phyloP scores from a whole-genome alignment of 2,113 vertebrate genomes.

The Eulemur macaco region DNA sequence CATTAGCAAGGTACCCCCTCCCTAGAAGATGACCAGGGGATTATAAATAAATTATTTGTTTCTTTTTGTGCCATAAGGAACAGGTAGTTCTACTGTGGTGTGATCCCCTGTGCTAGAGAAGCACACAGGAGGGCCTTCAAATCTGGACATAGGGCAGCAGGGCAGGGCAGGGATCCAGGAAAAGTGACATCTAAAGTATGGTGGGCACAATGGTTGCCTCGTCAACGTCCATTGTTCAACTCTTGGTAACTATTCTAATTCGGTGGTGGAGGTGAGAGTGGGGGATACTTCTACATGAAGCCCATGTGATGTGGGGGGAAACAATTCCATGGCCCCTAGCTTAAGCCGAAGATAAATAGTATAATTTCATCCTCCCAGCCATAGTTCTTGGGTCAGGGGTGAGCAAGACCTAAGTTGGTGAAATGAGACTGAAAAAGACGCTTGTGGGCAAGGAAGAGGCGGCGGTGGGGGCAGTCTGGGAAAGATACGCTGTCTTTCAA shows the following conservation, averaged over 20 bases:
- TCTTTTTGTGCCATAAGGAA: background rate
- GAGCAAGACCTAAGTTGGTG: background rate
- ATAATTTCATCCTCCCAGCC: background rate
- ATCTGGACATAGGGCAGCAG: background rate
- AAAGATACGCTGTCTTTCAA: slow-evolving; percentile 30
- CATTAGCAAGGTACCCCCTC: background rate
- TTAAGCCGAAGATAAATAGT: background rate
- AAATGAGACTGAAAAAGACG: background rate
- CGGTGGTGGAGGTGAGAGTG: background rate
- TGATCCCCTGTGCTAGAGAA: background rate
- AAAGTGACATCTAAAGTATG: background rate
- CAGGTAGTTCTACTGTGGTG: background rate
- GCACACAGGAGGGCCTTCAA: background rate
- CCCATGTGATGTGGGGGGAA: background rate
- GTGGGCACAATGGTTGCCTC: background rate
- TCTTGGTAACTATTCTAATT: background rate
- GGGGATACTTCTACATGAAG: background rate
- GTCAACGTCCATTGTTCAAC: background rate
- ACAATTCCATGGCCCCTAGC: background rate
- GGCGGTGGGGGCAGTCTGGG: background rate
- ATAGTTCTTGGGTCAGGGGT: background rate
- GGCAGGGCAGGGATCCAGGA: background rate
- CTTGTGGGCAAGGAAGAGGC: background rate
- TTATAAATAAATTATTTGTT: background rate
- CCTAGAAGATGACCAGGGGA: background rate